A percentile compares a stretch with the other conserved stretches of the same genome.
phyloP scores from a whole-genome alignment of 2,113 vertebrate species.

The Noctilio leporinus region DNA sequence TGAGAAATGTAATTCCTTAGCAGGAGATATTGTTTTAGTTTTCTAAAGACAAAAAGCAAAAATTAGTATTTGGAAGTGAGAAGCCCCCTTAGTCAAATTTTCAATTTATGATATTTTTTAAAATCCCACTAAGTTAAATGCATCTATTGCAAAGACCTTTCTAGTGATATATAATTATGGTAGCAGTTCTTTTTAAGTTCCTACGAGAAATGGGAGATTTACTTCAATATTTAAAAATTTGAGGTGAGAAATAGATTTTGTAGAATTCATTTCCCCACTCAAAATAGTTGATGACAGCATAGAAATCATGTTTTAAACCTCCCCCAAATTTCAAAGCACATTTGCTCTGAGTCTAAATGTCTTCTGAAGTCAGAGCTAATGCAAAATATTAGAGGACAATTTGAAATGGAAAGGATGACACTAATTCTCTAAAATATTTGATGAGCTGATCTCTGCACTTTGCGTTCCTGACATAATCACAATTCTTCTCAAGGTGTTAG shows the following conservation, averaged over 20 bases:
- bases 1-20: not conserved
- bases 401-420: not conserved
- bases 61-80: not conserved
- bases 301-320: not conserved
- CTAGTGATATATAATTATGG: not conserved
- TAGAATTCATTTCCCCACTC: not conserved
- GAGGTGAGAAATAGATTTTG: not conserved
- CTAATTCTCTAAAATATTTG: not conserved
- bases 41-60: slow-evolving; percentile 15
- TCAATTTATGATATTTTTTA: not conserved
- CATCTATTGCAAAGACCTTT: slow-evolving; percentile 3
- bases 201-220: not conserved
- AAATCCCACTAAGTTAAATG: not conserved
- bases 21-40: not conserved
- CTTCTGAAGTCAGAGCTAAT: not conserved
- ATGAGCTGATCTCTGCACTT: not conserved
- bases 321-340: not conserved
- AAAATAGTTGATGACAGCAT: not conserved
- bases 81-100: not conserved
- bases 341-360: not conserved
- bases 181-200: not conserved
- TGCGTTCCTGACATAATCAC: not conserved
- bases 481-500: not conserved
- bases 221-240: slow-evolving; percentile 24
- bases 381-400: not conserved